Evolutionary conservation across 2,113 vertebrate genomes (phyloP).

Genomic region (Ctenodactylus gundi): DNA sequence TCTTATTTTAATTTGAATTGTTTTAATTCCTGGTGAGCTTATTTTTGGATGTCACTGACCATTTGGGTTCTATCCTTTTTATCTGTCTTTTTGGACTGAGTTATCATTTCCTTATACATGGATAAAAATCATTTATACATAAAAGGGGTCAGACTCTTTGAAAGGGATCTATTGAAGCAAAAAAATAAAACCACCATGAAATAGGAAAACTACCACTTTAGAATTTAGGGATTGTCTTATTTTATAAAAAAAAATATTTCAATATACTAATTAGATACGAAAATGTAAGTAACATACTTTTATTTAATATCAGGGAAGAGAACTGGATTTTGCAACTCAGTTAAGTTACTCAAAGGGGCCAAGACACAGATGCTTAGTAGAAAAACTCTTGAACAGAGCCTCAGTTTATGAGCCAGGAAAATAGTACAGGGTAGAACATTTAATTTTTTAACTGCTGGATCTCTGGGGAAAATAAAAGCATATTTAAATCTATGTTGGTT

Average conservation of each 20-base stretch:
- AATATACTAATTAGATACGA: neutral
- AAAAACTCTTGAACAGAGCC: neutral
- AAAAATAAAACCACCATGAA: too few relatives aligned
- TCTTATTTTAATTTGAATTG: neutral
- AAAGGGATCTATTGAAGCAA: neutral
- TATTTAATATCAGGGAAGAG: neutral
- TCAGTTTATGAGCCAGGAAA: neutral
- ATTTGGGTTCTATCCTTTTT: neutral
- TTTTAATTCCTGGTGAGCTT: neutral
- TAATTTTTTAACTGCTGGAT: neutral
- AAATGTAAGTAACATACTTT: neutral
- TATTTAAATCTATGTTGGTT: neutral
- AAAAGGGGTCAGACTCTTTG: too few relatives aligned
- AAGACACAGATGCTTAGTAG: neutral
- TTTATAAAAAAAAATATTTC: constrained; percentile 5
- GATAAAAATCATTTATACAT: too few relatives aligned
- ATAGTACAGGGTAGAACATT: neutral
- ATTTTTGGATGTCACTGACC: neutral
- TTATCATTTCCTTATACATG: too few relatives aligned
- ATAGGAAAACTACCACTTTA: neutral
- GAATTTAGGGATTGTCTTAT: neutral
- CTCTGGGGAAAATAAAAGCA: neutral
- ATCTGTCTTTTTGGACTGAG: neutral
- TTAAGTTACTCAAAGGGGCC: neutral
- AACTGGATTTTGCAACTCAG: neutral